Evolutionary conservation across 2,113 vertebrate species (phyloP).

Genomic region (Phoxinus phoxinus): DNA sequence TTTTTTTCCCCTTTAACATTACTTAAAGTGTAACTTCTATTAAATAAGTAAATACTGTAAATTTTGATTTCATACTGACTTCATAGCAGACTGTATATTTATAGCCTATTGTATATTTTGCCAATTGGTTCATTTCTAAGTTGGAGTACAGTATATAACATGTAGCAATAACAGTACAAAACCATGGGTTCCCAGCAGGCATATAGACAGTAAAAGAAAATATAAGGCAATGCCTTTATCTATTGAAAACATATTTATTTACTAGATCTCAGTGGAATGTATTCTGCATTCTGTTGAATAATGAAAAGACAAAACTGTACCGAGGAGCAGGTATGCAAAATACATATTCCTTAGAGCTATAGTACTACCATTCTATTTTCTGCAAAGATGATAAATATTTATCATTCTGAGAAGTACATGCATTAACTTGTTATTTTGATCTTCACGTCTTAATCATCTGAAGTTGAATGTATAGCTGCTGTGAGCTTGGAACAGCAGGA

Average conservation of each 20-base stretch:
- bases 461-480: background rate
- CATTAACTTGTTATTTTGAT: background rate
- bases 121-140: background rate
- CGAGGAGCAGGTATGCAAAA: background rate
- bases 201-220: background rate
- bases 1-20: background rate
- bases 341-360: background rate
- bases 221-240: background rate
- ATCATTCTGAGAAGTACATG: background rate
- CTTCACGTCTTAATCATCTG: background rate
- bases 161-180: background rate
- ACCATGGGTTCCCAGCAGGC: background rate
- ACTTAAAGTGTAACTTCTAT: background rate
- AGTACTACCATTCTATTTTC: conserved; percentile 5
- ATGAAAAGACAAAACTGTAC: conserved; percentile 16
- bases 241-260: background rate
- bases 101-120: background rate
- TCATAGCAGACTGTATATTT: too few relatives aligned
- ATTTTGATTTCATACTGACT: background rate
- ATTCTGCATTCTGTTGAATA: conserved; percentile 6
- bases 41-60: background rate
- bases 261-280: background rate
- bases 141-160: background rate
- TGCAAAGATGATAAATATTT: background rate
- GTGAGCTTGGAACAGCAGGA: background rate